These are phyloP conservation scores for Osmoderma eremita DNA, from an alignment of 2,888 invertebrate species.

Conservation along the genomic window DNA sequence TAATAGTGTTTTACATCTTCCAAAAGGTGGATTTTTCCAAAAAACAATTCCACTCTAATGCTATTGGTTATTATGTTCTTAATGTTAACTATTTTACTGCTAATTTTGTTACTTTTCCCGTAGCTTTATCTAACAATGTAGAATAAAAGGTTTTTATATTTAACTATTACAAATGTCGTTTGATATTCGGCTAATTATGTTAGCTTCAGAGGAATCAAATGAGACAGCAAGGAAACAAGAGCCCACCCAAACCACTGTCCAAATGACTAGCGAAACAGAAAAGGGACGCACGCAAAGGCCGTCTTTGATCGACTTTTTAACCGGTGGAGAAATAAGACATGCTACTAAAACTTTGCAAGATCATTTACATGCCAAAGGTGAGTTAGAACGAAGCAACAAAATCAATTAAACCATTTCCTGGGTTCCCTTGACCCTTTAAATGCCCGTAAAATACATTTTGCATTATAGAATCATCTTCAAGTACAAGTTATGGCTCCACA, in stretches of 20 bases:
- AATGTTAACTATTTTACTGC: too few relatives aligned
- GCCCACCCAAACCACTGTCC: constrained; percentile 62
- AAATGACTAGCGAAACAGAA: constrained; percentile 64
- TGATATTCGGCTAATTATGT: constrained; percentile 44
- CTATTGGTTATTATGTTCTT: too few relatives aligned
- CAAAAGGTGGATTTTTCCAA: too few relatives aligned
- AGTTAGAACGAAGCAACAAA: too few relatives aligned
- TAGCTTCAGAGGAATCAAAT: constrained; percentile 53
- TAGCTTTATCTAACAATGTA: not conserved
- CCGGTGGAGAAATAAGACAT: constrained; percentile 66
- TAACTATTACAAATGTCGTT: constrained; percentile 23
- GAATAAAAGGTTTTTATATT: constrained; percentile 15
- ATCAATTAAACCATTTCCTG: not conserved
- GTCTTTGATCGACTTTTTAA: constrained; percentile 75
- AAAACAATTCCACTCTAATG: too few relatives aligned
- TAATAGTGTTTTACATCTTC: too few relatives aligned
- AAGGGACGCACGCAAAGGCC: constrained; percentile 70
- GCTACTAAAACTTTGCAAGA: constrained; percentile 55
- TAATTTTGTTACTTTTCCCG: too few relatives aligned
- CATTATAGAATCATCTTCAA: constrained; percentile 60
- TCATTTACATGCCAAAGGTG: constrained; percentile 56
- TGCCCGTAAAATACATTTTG: constrained; percentile 15
- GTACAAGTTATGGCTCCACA: constrained; percentile 61
- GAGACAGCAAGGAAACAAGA: constrained; percentile 61
- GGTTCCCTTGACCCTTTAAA: constrained; percentile 45